Evolutionary conservation across 1,140 invertebrate species (phyloP), one percentile per base, ranked within the genome.

Genomic region (Brachionus rubens): DNA sequence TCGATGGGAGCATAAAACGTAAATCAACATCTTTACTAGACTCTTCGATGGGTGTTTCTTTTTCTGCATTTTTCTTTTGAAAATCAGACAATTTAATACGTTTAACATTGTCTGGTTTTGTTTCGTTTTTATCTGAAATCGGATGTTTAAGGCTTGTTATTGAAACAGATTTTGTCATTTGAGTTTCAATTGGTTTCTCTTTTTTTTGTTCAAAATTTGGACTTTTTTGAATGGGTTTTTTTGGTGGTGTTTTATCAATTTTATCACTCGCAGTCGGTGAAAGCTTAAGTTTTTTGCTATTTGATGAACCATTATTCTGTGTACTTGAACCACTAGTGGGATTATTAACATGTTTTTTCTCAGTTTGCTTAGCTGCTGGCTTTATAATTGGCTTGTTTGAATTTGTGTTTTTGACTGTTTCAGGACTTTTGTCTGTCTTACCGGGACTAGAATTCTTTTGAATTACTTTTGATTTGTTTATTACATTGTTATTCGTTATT

Each of bases 161-260:
- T 10, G 54, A 59, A n/a, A 59, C 30, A 16, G 54, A 33, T 59
- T 59, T 59, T 5, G 30, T 14, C 14, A 59, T 19, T 33, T 36
- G 33, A 19, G 30, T 33, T 21, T 59, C 54, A 36, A n/a, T 21
- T 5, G 30, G 16, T 19, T 19, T 65, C 30, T 65, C 24, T 43
- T 41, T 24, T 65, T 46, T 46, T 46, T 46, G 4, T 43, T 65
- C 40, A n/a, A 65, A 16, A 59, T 33, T 59, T 7, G 54, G n/a
- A 36, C 54, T 59, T 59, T 59, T 59, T 19, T 28, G 26, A 59
- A 59, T 36, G 2, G n/a, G 33, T 65, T 41, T 65, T 41, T 65
- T 65, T 9, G 59, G 0, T 21, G 21, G 21, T 14, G 4, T n/a
- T 65, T 43, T 65, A 10, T 46, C 43, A 7, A 46, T 16, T 46